Percentiles rank a stretch among this genome's conserved stretches.
These are phyloP conservation scores for Triplophysa dalaica DNA, from an alignment of 2,113 vertebrate genomes.

Conservation along the genomic window DNA sequence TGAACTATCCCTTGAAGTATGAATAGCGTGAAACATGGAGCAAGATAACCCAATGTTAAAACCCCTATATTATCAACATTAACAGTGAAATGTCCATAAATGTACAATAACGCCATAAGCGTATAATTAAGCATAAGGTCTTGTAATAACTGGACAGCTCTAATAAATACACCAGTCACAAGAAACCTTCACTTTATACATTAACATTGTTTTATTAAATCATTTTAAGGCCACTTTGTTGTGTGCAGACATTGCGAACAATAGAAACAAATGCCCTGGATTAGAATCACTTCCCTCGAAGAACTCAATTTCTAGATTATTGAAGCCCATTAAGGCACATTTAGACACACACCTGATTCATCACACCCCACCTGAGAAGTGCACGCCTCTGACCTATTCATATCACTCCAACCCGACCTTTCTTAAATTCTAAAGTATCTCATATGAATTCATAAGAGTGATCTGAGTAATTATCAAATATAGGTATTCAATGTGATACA, in stretches of 20 bases:
- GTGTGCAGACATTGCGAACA: slow-evolving; percentile 66
- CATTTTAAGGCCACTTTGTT: slow-evolving; percentile 75
- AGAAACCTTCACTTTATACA: background rate
- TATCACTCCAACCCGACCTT: background rate
- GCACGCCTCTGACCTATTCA: background rate
- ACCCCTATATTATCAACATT: no score
- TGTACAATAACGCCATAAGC: no score
- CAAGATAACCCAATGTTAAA: no score
- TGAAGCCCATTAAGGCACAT: slow-evolving; percentile 34
- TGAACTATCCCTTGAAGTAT: no score
- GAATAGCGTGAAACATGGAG: no score
- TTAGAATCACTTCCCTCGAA: slow-evolving; percentile 15
- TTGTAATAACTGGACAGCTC: no score
- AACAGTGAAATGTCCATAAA: no score
- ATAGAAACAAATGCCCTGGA: slow-evolving; percentile 43
- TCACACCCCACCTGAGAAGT: background rate
- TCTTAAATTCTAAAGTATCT: background rate
- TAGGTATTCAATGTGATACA: slow-evolving; percentile 8
- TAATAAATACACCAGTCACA: background rate
- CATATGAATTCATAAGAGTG: background rate
- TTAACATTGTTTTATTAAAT: slow-evolving; percentile 67
- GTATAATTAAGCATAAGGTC: background rate
- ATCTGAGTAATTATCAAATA: slow-evolving; percentile 35
- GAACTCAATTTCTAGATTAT: background rate
- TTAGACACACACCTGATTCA: background rate